Evolutionary conservation across 2,888 invertebrate species (phyloP).

Genomic region (Agrotis segetum): DNA sequence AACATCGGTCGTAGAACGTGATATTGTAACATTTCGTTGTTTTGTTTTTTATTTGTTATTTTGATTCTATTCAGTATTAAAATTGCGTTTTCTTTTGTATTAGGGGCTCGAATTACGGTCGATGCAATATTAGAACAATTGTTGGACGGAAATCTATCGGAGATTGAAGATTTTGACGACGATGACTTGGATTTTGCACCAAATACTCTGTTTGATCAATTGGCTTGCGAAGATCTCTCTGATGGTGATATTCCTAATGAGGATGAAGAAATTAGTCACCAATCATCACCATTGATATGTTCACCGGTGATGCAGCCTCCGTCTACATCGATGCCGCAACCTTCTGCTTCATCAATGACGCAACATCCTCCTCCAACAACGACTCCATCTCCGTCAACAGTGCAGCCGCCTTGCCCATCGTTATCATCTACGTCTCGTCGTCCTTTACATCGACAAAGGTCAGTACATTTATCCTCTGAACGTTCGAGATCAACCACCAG

Average conservation of each 20-base stretch:
- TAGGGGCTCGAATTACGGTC: not conserved
- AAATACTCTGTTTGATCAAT: slow-evolving; percentile 3
- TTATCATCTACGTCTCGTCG: slow-evolving; percentile 19
- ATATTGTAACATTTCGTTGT: not conserved
- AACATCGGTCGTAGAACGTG: slow-evolving; percentile 2
- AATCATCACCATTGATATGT: slow-evolving; percentile 10
- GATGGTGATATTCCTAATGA: not conserved
- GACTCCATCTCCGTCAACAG: not conserved
- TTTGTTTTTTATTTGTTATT: slow-evolving; percentile 7
- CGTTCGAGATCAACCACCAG: slow-evolving; percentile 19
- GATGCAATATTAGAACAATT: slow-evolving; percentile 1
- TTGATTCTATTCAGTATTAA: not conserved
- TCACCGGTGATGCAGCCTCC: slow-evolving; percentile 3
- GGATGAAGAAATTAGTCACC: slow-evolving; percentile 10
- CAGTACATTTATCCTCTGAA: slow-evolving; percentile 18
- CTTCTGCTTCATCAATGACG: slow-evolving; percentile 8
- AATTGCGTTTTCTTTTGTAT: not conserved
- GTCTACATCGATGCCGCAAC: not conserved
- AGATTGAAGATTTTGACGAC: slow-evolving; percentile 7
- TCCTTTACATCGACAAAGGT: slow-evolving; percentile 8
- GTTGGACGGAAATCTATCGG: slow-evolving; percentile 6
- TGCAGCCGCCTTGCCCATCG: slow-evolving; percentile 18
- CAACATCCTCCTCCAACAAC: slow-evolving; percentile 8
- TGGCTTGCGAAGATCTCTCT: slow-evolving; percentile 4
- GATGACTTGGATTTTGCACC: slow-evolving; percentile 4